A percentile compares a stretch with the other conserved stretches of the same genome.
Evolutionary conservation across 2,797 vertebrate species (phyloP).

Genomic region (Rhabdomys pumilio): DNA sequence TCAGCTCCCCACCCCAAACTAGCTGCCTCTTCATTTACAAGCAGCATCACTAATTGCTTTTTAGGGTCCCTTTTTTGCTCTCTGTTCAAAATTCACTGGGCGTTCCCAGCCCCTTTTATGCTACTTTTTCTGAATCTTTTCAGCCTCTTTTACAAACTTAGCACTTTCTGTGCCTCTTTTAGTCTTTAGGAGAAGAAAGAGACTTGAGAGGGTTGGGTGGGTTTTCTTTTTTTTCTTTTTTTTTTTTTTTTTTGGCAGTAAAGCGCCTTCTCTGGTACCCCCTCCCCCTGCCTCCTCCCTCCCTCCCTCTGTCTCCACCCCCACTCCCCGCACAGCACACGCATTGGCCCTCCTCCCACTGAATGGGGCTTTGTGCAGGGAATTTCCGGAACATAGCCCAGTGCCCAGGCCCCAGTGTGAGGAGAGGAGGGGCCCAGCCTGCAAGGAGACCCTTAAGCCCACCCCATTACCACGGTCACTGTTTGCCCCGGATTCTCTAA

Average conservation of each 20-base stretch:
- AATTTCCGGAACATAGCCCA: conserved; percentile 94
- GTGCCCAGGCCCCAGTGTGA: conserved; percentile 89
- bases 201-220: conserved; percentile 74
- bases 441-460: conserved; percentile 91
- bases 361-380: conserved; percentile 91
- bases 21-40: conserved; percentile 89
- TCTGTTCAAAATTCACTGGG: conserved; percentile 93
- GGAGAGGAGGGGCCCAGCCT: conserved; percentile 88
- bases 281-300: conserved; percentile 54
- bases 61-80: conserved; percentile 90
- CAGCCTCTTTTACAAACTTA: conserved; percentile 92
- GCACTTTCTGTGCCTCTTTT: conserved; percentile 91
- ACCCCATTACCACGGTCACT: conserved; percentile 93
- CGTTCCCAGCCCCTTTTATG: conserved; percentile 90
- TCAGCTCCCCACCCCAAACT: conserved; percentile 74
- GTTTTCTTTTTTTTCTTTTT: conserved; percentile 77
- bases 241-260: conserved; percentile 86
- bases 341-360: conserved; percentile 90
- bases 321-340: conserved; percentile 89
- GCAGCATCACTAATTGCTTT: conserved; percentile 93
- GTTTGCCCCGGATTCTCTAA: conserved; percentile 93
- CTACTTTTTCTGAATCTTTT: conserved; percentile 91
- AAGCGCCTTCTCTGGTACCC: conserved; percentile 81
- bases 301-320: conserved; percentile 62
- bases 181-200: conserved; percentile 85